A percentile compares a stretch with the other conserved stretches of the same genome.
Conservation (phyloP, 2,888 invertebrate genomes). For the Xanthia togata region DNA sequence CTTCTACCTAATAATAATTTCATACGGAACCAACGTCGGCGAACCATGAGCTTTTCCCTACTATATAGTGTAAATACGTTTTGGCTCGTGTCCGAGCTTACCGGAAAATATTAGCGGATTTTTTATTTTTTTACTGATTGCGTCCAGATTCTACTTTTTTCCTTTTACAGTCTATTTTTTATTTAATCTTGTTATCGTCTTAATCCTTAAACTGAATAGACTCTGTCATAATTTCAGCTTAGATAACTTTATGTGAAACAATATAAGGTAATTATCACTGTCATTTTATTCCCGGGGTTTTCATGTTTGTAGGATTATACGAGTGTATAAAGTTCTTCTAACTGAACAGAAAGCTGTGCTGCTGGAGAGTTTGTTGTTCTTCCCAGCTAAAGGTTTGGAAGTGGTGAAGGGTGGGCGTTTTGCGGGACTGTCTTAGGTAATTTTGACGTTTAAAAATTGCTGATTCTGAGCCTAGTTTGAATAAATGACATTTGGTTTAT, state of each 20-base stretch:
- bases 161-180: slow-evolving; percentile 22
- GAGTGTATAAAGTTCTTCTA: no score
- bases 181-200: slow-evolving; percentile 16
- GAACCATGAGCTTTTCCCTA: slow-evolving; percentile 60
- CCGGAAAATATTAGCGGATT: slow-evolving; percentile 74
- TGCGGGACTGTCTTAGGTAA: no score
- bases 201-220: not conserved
- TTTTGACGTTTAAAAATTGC: no score
- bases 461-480: no score
- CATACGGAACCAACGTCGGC: slow-evolving; percentile 43
- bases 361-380: no score
- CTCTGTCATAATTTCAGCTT: no score
- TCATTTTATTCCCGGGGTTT: not conserved
- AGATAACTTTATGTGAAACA: not conserved
- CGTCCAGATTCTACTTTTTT: slow-evolving; percentile 54
- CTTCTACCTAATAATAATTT: slow-evolving; percentile 14
- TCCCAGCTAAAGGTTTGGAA: no score
- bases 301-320: no score
- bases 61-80: slow-evolving; percentile 74
- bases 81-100: slow-evolving; percentile 78
- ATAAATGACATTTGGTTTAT: no score
- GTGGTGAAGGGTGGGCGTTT: no score
- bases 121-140: slow-evolving; percentile 70
- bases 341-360: no score
- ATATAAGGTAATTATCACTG: no score